A percentile compares a stretch with the other conserved stretches of the same genome.
Evolutionary conservation across 2,113 vertebrate genomes (phyloP).

Genomic region (Syngnathoides biaculeatus): DNA sequence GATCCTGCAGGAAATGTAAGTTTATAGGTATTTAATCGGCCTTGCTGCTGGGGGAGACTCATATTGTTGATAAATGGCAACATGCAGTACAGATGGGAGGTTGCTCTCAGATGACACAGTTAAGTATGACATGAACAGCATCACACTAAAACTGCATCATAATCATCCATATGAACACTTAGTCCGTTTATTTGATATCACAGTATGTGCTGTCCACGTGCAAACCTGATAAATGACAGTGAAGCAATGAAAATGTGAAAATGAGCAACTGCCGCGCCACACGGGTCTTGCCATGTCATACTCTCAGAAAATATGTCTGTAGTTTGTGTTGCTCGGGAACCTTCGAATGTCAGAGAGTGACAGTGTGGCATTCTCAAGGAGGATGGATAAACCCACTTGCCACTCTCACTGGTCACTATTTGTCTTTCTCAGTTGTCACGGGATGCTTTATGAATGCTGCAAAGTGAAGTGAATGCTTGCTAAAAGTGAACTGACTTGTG

Average conservation of each 20-base stretch:
- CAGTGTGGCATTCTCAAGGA: conserved; percentile 7
- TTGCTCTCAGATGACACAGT: conserved; percentile 8
- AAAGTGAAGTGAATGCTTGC: not conserved
- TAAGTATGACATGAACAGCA: conserved; percentile 1
- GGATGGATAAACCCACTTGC: conserved; percentile 28
- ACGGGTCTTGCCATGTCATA: not conserved
- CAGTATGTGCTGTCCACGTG: not conserved
- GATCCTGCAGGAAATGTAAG: conserved; percentile 7
- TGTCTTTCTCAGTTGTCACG: conserved; percentile 8
- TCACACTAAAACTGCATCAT: conserved; percentile 15
- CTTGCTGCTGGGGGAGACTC: conserved; percentile 21
- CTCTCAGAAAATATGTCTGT: conserved; percentile 1
- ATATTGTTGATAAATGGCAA: conserved; percentile 17
- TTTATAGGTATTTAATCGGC: conserved; percentile 47
- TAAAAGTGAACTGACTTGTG: not conserved
- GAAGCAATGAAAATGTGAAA: conserved; percentile 17
- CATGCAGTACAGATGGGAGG: conserved; percentile 6
- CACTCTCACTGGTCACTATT: conserved; percentile 14
- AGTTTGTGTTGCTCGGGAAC: conserved; percentile 1
- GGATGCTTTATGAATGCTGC: conserved; percentile 11
- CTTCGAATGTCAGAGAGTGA: conserved; percentile 16
- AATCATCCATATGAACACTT: conserved; percentile 5
- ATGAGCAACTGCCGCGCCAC: conserved; percentile 32
- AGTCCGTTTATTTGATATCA: not conserved
- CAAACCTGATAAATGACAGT: conserved; percentile 19